Base-by-base conservation (phyloP, 2,888 invertebrate genomes). In the Aradus depressus region DNA sequence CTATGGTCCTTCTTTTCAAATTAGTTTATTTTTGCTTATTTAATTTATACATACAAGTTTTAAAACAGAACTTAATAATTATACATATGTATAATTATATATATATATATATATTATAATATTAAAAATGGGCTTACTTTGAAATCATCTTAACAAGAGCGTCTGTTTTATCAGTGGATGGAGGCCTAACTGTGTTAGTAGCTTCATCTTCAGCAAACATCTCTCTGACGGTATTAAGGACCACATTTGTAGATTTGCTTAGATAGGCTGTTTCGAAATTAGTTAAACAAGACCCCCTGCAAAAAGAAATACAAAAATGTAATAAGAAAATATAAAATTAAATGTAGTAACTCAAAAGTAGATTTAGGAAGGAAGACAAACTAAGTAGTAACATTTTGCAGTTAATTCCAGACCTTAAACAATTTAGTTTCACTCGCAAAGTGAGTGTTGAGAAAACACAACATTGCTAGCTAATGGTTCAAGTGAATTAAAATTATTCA, bases 181-280 rank as follows among this genome's bases (percentile, higher is more conserved):
- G 75, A 58, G 76, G 73, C 59, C 74, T 77, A 51, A 80, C 73
- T 3, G 38, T 23, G 2, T 25, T 23, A 43, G 50, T 14, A 23
- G 47, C 49, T 32, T 48, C 47, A 14, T 44, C 49, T 45, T 76
- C 75, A 66, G 78, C 71, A 66, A 84, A 91, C 77, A 88, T 85
- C 50, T 82, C 77, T 63, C 91, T 81, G 0, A 90, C 84, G 5
- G 88, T 83, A 64, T 90, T 88, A 59, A 90, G 75, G 21, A 93
- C 71, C 56, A 84, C 77, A 1, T 84, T 84, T 57, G 91, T 73
- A 1, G 90, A 90, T 62, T 82, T 81, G 1, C 86, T 85, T 44
- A 91, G 68, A 67, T 89, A 91, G 1, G 87, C 80, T 62, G 83
- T 87, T 70, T 91, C 90, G 74, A 88, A 85, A 60, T 79, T 76